Evolutionary conservation across 2,797 vertebrate genomes (phyloP), one percentile per base, ranked within the genome.

Genomic region (Molossus alvarezi): DNA sequence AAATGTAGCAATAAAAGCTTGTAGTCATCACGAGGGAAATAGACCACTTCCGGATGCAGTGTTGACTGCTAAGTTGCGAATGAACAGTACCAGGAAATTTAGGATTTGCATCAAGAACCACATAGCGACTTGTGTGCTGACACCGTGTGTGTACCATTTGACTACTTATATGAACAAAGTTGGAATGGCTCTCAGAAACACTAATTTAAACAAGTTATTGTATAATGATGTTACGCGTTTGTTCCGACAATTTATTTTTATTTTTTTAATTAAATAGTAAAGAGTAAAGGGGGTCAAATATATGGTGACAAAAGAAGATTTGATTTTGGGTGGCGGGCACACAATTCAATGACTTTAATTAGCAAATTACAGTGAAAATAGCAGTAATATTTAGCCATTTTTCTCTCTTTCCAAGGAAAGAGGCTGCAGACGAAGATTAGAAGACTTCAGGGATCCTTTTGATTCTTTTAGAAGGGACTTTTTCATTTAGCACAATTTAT

Each of bases 121-220:
- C 75, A 72, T 72, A 33, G 55, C 82, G 53, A 75, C 87, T 60
- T 84, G n/a, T 89, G 67, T 51, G 41, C 71, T 23, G 55, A 73
- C 79, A 29, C 29, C 12, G 14, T 48, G 67, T 37, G 69, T 84
- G 48, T 15, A 29, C 13, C 17, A 3, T 85, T 58, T 41, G 51
- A 37, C 62, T 27, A 65, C 4, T 85, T 85, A 62, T 20, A 17
- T 81, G 37, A 67, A 89, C 81, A 77, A 48, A 58, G 27, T 89
- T 67, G 33, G 71, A 69, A 62, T 88, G 37, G 55, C 62, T 83
- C 92, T 97, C 87, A 69, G 69, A 73, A 90, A 93, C 64, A 69
- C 69, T 85, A 45, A 85, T 75, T 92, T 65, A 60, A 67, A 41
- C 45, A 85, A 51, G 18, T 55, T 86, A 76, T 29, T 83, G 64